A percentile compares a stretch with the other conserved stretches of the same genome.
Evolutionary conservation across 2,797 vertebrate species (phyloP).

Genomic region (Remorina albescens): DNA sequence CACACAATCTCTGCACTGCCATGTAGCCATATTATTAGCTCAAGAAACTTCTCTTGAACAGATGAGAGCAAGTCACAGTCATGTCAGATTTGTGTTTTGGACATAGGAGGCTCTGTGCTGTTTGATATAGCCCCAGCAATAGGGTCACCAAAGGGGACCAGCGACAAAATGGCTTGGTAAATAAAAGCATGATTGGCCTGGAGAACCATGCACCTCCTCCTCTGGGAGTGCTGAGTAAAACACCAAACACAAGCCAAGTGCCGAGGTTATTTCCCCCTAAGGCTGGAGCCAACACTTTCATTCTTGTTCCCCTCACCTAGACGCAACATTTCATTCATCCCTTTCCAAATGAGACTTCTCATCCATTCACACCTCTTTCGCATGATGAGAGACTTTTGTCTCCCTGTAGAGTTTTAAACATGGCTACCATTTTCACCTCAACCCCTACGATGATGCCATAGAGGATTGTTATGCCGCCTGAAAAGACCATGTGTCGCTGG

Average conservation of each 20-base stretch:
- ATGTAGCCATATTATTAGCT: constrained; percentile 3
- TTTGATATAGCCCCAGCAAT: constrained; percentile 27
- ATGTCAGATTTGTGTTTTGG: constrained; percentile 49
- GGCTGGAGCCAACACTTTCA: constrained; percentile 50
- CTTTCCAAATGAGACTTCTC: constrained; percentile 58
- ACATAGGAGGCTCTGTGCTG: constrained; percentile 17
- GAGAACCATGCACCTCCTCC: constrained; percentile 57
- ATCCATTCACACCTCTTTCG: constrained; percentile 56
- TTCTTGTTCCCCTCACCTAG: constrained; percentile 35
- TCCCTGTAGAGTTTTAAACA: constrained; percentile 59
- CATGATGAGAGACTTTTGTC: constrained; percentile 45
- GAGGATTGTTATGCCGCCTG: constrained; percentile 39
- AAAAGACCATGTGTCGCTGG: constrained; percentile 38
- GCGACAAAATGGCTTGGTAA: constrained; percentile 60
- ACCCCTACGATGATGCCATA: constrained; percentile 35
- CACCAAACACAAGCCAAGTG: constrained; percentile 48
- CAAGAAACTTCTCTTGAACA: constrained; percentile 12
- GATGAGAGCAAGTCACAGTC: constrained; percentile 27
- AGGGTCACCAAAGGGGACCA: constrained; percentile 47
- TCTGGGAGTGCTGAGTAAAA: constrained; percentile 57
- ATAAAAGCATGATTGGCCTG: constrained; percentile 47
- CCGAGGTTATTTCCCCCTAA: constrained; percentile 54
- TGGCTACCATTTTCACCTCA: constrained; percentile 66
- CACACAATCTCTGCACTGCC: constrained; percentile 12
- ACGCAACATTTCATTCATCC: constrained; percentile 55